phyloP scores from a whole-genome alignment of 2,797 vertebrate species.

The Malurus splendens region DNA sequence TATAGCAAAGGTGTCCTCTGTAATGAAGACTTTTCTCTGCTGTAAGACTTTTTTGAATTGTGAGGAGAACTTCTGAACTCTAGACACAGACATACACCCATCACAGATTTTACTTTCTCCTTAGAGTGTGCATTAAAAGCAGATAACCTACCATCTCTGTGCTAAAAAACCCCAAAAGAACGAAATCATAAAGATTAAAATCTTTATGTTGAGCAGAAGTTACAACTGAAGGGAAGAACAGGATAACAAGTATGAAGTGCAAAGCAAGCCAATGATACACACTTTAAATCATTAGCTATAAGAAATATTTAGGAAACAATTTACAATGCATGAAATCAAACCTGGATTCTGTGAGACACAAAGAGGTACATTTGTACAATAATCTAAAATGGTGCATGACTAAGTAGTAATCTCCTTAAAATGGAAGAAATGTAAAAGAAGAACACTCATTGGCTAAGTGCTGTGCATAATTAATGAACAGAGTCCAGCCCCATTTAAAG shows the following conservation, averaged over 20 bases:
- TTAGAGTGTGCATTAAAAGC: not conserved
- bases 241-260: constrained; percentile 23
- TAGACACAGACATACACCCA: not conserved
- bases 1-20: not conserved
- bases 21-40: not conserved
- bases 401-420: not conserved
- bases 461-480: not conserved
- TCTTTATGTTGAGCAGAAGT: not conserved
- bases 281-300: not conserved
- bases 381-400: not conserved
- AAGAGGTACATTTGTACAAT: not conserved
- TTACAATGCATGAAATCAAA: not conserved
- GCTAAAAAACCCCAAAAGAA: not conserved
- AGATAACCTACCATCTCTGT: constrained; percentile 11
- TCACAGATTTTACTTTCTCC: not conserved
- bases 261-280: not conserved
- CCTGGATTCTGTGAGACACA: not conserved
- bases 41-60: not conserved
- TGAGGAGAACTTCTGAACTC: not conserved
- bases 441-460: not conserved
- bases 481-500: not conserved
- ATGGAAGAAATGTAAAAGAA: not conserved
- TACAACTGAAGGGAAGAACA: not conserved
- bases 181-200: constrained; percentile 33
- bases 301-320: not conserved